These are phyloP conservation scores for Agrypnus murinus DNA, from an alignment of 2,888 invertebrate species.

Conservation along the genomic window DNA sequence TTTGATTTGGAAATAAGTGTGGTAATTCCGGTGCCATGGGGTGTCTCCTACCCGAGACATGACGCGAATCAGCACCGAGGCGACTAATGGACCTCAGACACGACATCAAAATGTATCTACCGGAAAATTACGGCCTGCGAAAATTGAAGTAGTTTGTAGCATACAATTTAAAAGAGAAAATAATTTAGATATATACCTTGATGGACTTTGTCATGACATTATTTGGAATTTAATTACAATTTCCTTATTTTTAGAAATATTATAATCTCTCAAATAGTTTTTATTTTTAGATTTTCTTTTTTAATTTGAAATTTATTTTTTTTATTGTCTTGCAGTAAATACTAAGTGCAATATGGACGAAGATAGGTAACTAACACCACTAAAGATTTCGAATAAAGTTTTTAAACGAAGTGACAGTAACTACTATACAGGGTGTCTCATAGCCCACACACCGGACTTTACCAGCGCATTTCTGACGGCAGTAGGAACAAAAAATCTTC, in stretches of 20 bases:
- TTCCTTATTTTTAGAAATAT: neutral
- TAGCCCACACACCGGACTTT: no score
- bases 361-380: no score
- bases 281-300: no score
- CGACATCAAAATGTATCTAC: conserved; percentile 62
- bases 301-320: no score
- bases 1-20: conserved; percentile 69
- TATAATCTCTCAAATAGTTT: no score
- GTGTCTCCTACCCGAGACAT: conserved; percentile 67
- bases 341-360: no score
- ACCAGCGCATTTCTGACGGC: no score
- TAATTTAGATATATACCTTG: conserved; percentile 50
- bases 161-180: conserved; percentile 56
- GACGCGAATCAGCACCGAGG: conserved; percentile 56
- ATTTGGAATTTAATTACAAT: conserved; percentile 15
- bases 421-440: no score
- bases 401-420: no score
- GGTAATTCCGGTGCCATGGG: conserved; percentile 70
- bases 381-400: no score
- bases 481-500: no score
- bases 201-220: conserved; percentile 39
- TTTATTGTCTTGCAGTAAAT: no score
- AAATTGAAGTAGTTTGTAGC: conserved; percentile 66
- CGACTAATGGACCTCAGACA: conserved; percentile 66
- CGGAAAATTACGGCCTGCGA: conserved; percentile 68